Evolutionary conservation across 2,888 invertebrate genomes (phyloP), one percentile per base, ranked within the genome.

Genomic region (Scaptodrosophila latifasciaeformis): DNA sequence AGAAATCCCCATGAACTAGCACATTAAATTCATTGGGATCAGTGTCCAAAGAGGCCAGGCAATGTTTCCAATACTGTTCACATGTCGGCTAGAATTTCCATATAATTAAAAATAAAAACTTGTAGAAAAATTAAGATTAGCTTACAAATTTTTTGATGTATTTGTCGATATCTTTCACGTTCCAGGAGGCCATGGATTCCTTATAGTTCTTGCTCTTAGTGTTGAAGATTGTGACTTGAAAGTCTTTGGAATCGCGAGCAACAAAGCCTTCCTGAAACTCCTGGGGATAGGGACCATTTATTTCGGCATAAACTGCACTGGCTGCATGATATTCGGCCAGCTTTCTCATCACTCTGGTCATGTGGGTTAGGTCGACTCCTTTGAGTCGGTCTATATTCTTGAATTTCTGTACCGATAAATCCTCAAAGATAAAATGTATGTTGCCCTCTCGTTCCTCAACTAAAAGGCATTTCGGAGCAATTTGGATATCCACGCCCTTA

Each of bases 281-380:
- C 7, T 45, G 49, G 2, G 78, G 77, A 48, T 70, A 81, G 0
- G 65, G 64, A 0, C 82, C 83, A 51, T 83, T 64, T 3, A 63
- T 58, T 2, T 82, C 79, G 2, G 66, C 68, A 49, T 79, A 81
- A 3, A 83, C 81, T 0, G 76, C 78, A 12, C 82, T 77, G 0
- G 80, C 84, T 2, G 86, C 86, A 76, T 86, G 86, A 18, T 79
- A 77, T 45, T 86, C 78, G 1, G 86, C 86, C 31, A 86, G 44
- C 7, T 80, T 77, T 4, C 54, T 59, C 2, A 86, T 34, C 1
- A 70, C 59, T 2, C 61, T 39, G 9, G 66, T 59, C 62, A 84
- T 82, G 9, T 85, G 84, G 0, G 31, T 47, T 64, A 82, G 65
- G 47, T 84, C 77, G 5, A 84, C 60, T 0, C 86, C 85, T 2